Evolutionary conservation across 2,888 invertebrate genomes (phyloP).

Genomic region (Lamproptera curius): DNA sequence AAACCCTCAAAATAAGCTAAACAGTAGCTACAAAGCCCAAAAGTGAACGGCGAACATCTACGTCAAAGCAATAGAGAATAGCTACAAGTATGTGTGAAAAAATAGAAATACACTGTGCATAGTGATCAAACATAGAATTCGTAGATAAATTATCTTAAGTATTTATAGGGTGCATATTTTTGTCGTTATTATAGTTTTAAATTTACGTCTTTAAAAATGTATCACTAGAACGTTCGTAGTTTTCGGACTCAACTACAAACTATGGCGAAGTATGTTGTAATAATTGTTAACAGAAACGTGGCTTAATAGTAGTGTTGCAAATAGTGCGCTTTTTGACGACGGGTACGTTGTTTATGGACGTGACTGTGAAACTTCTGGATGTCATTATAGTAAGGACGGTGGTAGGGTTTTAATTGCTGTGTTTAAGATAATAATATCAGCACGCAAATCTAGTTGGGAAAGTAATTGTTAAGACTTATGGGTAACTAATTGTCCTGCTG

Average conservation of each 20-base stretch:
- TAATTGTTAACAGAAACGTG: constrained; percentile 11
- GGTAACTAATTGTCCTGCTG: neutral
- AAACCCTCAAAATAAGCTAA: too few relatives aligned
- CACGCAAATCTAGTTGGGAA: neutral
- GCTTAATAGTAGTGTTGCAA: constrained; percentile 4
- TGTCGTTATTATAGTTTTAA: neutral
- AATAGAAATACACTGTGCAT: neutral
- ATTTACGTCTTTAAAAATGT: neutral
- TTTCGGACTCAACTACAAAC: neutral
- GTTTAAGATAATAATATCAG: neutral
- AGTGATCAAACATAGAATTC: neutral
- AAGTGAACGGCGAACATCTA: too few relatives aligned
- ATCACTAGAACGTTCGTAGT: neutral
- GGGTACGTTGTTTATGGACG: constrained; percentile 10
- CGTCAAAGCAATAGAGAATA: neutral
- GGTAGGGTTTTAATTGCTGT: neutral
- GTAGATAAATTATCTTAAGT: neutral
- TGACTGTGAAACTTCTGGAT: neutral
- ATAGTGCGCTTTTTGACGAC: constrained; percentile 7
- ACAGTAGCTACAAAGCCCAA: too few relatives aligned
- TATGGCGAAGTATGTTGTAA: neutral
- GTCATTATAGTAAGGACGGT: neutral
- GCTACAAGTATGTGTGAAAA: neutral
- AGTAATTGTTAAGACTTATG: neutral
- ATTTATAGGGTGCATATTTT: neutral